phyloP scores from a whole-genome alignment of 2,888 invertebrate species.

The Drosophila koepferae region DNA sequence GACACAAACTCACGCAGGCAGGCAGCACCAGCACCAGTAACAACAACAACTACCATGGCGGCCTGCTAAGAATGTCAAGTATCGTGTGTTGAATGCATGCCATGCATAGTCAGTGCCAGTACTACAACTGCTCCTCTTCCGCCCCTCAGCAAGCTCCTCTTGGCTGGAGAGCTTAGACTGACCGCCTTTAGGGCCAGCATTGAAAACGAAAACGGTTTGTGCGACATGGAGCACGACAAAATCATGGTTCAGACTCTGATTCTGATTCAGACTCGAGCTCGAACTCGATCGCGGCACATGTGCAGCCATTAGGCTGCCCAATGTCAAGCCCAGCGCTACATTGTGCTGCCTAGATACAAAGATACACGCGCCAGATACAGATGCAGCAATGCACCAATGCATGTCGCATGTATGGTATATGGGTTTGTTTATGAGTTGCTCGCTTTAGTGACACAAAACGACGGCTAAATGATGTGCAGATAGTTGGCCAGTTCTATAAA shows the following conservation, averaged over 20 bases:
- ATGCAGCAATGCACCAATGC: slow-evolving; percentile 40
- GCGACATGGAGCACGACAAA: slow-evolving; percentile 78
- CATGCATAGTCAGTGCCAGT: slow-evolving; percentile 69
- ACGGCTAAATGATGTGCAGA: slow-evolving; percentile 78
- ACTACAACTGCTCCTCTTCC: neutral
- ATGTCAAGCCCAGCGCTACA: slow-evolving; percentile 38
- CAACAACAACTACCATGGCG: slow-evolving; percentile 46
- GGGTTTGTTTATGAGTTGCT: slow-evolving; percentile 73
- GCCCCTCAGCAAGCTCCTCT: neutral
- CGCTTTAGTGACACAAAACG: slow-evolving; percentile 77
- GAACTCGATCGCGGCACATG: slow-evolving; percentile 46
- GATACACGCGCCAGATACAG: slow-evolving; percentile 73
- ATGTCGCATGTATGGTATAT: slow-evolving; percentile 36
- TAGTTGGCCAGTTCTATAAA: slow-evolving; percentile 69
- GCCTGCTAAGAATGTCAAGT: slow-evolving; percentile 79
- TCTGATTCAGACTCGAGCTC: slow-evolving; percentile 31
- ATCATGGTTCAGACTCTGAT: slow-evolving; percentile 61
- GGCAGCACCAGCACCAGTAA: slow-evolving; percentile 27
- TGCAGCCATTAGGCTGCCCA: slow-evolving; percentile 60
- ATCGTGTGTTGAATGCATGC: slow-evolving; percentile 81
- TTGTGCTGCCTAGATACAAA: slow-evolving; percentile 54
- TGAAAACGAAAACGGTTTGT: slow-evolving; percentile 78
- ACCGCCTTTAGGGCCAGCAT: slow-evolving; percentile 75
- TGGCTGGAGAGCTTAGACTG: slow-evolving; percentile 41
- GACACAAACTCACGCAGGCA: slow-evolving; percentile 78